These are phyloP conservation scores for Ptychadena robeensis DNA, from an alignment of 2,797 vertebrate genomes.

Conservation along the genomic window DNA sequence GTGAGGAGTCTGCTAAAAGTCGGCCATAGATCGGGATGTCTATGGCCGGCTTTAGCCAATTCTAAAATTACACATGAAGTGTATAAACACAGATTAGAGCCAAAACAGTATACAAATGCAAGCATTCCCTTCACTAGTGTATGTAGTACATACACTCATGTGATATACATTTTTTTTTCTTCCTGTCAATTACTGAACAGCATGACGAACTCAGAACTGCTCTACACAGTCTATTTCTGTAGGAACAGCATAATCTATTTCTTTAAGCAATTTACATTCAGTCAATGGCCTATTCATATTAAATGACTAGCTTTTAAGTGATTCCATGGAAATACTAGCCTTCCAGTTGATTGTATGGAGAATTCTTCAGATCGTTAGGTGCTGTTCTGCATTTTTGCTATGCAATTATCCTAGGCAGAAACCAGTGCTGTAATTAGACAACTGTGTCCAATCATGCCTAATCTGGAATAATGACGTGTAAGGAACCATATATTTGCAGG, in stretches of 20 bases:
- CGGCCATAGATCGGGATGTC: too few species aligned
- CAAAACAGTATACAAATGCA: too few species aligned
- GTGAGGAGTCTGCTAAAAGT: too few species aligned
- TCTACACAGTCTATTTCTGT: not conserved
- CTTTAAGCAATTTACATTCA: not conserved
- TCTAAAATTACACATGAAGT: too few species aligned
- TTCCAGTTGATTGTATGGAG: conserved; percentile 4
- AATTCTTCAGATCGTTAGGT: conserved; percentile 22
- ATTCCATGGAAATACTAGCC: conserved; percentile 31
- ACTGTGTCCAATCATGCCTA: conserved; percentile 13
- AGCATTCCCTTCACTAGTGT: too few species aligned
- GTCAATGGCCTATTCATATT: conserved; percentile 9
- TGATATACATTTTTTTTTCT: not conserved
- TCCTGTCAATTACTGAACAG: not conserved
- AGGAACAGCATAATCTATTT: not conserved
- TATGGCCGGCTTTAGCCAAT: too few species aligned
- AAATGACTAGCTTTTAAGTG: conserved; percentile 2
- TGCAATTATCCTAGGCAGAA: conserved; percentile 30
- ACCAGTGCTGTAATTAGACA: conserved; percentile 34
- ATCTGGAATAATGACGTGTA: conserved; percentile 36
- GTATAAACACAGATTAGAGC: too few species aligned
- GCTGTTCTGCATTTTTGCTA: conserved; percentile 13
- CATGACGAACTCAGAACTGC: not conserved
- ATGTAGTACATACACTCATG: too few species aligned
- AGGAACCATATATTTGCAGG: conserved; percentile 17